phyloP scores from a whole-genome alignment of 2,888 invertebrate species.

The Acleris emargana region DNA sequence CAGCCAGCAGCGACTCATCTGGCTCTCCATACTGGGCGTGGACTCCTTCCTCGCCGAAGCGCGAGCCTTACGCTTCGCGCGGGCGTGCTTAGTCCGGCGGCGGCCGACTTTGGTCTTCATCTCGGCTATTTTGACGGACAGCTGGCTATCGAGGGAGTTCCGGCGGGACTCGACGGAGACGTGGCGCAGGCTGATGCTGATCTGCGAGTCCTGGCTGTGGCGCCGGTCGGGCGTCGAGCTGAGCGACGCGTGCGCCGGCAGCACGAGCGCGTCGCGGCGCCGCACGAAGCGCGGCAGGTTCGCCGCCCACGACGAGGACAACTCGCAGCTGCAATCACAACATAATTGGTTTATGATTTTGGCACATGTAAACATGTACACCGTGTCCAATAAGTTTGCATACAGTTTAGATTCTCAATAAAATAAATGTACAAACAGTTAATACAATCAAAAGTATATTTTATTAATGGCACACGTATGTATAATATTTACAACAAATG shows the following conservation, averaged over 20 bases:
- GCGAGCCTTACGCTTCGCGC: constrained; percentile 71
- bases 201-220: constrained; percentile 86
- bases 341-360: too few species aligned
- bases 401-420: too few species aligned
- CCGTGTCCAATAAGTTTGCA: too few species aligned
- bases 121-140: constrained; percentile 93
- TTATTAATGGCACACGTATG: too few species aligned
- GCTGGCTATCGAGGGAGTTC: constrained; percentile 94
- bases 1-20: constrained; percentile 87
- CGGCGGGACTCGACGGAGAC: constrained; percentile 94
- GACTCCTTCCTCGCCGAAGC: constrained; percentile 84
- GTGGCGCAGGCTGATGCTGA: constrained; percentile 91
- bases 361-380: too few species aligned
- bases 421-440: too few species aligned
- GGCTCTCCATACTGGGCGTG: constrained; percentile 92
- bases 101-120: constrained; percentile 89
- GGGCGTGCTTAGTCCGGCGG: constrained; percentile 74
- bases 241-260: constrained; percentile 76
- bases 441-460: too few species aligned
- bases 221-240: constrained; percentile 84
- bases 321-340: constrained; percentile 85
- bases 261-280: constrained; percentile 91
- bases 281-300: constrained; percentile 94
- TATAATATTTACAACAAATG: too few species aligned
- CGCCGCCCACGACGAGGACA: constrained; percentile 96